Percentiles rank a stretch among this genome's conserved stretches.
Conservation (phyloP, 2,113 vertebrate species). For the Plectropomus leopardus region DNA sequence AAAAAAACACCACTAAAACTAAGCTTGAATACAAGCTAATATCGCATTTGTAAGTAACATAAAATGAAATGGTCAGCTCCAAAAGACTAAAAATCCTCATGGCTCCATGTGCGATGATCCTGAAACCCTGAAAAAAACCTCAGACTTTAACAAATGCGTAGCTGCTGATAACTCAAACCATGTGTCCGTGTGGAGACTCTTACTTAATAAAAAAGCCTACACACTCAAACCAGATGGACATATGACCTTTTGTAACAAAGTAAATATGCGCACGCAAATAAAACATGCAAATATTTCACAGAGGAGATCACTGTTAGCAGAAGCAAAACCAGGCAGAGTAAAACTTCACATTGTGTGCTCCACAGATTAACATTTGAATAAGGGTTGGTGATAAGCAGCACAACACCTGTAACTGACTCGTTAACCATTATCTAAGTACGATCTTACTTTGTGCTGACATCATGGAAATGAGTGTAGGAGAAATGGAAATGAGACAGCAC, state of each 20-base stretch:
- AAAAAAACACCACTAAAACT: neutral
- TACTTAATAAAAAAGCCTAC: neutral
- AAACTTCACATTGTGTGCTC: constrained; percentile 18
- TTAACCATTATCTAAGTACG: constrained; percentile 55
- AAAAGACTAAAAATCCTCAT: neutral
- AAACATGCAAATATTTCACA: constrained; percentile 38
- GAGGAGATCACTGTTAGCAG: constrained; percentile 18
- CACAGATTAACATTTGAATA: constrained; percentile 44
- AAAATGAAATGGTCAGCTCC: neutral
- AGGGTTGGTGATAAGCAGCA: constrained; percentile 30
- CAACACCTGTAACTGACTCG: constrained; percentile 46
- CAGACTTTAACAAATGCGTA: neutral
- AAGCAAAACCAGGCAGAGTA: constrained; percentile 42
- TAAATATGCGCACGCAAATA: constrained; percentile 17
- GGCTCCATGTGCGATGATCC: neutral
- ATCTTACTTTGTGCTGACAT: constrained; percentile 34
- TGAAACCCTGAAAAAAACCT: neutral
- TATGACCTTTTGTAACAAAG: neutral
- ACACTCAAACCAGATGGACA: constrained; percentile 13
- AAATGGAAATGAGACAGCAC: constrained; percentile 40
- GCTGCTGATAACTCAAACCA: neutral
- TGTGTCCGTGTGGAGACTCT: neutral
- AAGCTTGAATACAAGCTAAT: neutral
- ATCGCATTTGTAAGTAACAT: neutral
- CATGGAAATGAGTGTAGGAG: constrained; percentile 40